Percentiles rank a stretch among this genome's conserved stretches.
These are phyloP conservation scores for Pheosia tremula DNA, from an alignment of 2,888 invertebrate genomes.

Conservation along the genomic window DNA sequence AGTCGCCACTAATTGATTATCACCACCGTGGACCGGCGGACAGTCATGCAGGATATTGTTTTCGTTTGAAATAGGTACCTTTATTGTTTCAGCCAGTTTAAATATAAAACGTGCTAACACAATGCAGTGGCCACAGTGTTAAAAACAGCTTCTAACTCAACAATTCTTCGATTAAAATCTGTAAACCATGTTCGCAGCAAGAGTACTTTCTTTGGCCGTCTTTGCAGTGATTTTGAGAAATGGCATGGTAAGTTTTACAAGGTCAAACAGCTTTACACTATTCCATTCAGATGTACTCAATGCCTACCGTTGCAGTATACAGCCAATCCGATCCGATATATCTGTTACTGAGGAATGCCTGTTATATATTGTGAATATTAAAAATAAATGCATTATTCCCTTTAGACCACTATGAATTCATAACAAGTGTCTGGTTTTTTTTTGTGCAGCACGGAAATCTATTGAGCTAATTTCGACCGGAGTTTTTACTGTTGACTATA, in stretches of 20 bases:
- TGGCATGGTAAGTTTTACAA: background rate
- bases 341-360: too few relatives aligned
- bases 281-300: too few relatives aligned
- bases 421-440: too few relatives aligned
- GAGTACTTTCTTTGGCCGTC: background rate
- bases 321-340: too few relatives aligned
- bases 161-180: background rate
- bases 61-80: background rate
- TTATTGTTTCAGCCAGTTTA: background rate
- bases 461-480: too few relatives aligned
- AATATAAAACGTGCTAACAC: background rate
- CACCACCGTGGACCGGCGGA: background rate
- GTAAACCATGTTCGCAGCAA: background rate
- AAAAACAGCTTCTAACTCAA: background rate
- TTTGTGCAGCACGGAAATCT: too few relatives aligned
- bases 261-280: too few relatives aligned
- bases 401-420: too few relatives aligned
- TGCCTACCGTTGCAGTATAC: too few relatives aligned
- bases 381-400: too few relatives aligned
- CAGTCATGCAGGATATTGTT: background rate
- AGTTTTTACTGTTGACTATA: too few relatives aligned
- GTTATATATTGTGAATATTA: too few relatives aligned
- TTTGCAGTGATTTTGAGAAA: background rate
- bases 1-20: background rate
- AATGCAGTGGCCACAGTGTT: background rate